Conservation (phyloP, 37 sponge, comb jelly and placozoan species). For the Bolinopsis microptera region DNA sequence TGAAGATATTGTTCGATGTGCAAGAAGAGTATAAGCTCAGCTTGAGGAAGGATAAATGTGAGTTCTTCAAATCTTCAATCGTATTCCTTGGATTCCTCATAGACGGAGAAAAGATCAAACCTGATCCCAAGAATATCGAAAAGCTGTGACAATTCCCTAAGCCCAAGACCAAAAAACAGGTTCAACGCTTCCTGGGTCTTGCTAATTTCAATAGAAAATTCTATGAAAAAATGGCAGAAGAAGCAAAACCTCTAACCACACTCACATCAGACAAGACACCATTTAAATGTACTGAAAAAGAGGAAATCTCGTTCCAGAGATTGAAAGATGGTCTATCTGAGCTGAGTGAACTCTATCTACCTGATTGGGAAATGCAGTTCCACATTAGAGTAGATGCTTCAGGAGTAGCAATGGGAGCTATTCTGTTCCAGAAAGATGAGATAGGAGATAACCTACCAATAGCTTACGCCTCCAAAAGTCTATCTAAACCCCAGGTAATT, state of each 20-base stretch:
- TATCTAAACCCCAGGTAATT: neutral
- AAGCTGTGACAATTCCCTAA: neutral
- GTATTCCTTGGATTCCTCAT: constrained; percentile 8
- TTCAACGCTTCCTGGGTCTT: constrained; percentile 43
- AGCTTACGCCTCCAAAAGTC: neutral
- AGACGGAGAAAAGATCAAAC: neutral
- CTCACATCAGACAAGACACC: neutral
- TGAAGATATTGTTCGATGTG: constrained; percentile 49
- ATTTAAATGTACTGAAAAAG: neutral
- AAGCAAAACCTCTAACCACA: neutral
- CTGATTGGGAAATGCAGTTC: neutral
- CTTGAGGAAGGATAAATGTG: constrained; percentile 69
- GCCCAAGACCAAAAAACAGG: constrained; percentile 13
- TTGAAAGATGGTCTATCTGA: neutral
- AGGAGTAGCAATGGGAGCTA: neutral
- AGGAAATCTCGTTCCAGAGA: neutral
- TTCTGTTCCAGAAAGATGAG: neutral
- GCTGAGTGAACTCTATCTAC: neutral
- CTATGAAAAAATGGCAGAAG: neutral
- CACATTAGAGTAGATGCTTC: neutral
- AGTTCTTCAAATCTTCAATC: neutral
- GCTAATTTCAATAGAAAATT: constrained; percentile 27
- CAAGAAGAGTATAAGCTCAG: constrained; percentile 51
- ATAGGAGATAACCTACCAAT: neutral
- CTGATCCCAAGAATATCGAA: neutral